A percentile compares a stretch with the other conserved stretches of the same genome.
Conservation (phyloP, 2,888 invertebrate species). For the Phorcus lineatus region DNA sequence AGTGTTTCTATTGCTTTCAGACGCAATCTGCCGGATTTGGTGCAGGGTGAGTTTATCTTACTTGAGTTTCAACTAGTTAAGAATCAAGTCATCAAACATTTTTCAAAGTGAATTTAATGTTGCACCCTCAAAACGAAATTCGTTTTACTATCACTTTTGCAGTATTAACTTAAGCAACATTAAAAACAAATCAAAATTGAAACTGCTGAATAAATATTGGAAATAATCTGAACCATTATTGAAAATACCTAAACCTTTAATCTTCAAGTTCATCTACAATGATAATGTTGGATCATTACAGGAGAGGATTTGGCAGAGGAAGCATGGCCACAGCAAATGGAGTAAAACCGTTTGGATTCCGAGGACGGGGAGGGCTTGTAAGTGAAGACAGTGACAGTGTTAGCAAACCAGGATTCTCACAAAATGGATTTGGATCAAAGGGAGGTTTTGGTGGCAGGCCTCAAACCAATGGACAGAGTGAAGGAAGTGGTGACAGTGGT, state of each 20-base stretch:
- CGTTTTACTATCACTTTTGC: too few species aligned
- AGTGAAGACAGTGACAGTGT: background rate
- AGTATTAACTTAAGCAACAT: too few species aligned
- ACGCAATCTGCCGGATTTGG: background rate
- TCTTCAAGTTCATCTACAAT: too few species aligned
- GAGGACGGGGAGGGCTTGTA: constrained; percentile 29
- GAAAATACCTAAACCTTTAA: too few species aligned
- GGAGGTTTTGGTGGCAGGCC: constrained; percentile 10
- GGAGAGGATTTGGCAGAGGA: constrained; percentile 54
- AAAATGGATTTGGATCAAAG: background rate
- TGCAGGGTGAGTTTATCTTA: background rate
- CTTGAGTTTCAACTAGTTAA: too few species aligned
- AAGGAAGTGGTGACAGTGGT: background rate
- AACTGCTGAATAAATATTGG: too few species aligned
- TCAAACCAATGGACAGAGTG: background rate
- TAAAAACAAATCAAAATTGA: too few species aligned
- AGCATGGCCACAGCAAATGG: constrained; percentile 33
- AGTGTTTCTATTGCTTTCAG: background rate
- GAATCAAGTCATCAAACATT: too few species aligned
- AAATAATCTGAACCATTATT: too few species aligned
- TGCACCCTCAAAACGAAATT: too few species aligned
- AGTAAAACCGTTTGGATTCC: constrained; percentile 20
- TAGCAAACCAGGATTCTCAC: background rate
- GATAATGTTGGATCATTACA: background rate
- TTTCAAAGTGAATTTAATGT: too few species aligned